Conservation (phyloP, 2,113 vertebrate genomes). For the Saccopteryx bilineata region DNA sequence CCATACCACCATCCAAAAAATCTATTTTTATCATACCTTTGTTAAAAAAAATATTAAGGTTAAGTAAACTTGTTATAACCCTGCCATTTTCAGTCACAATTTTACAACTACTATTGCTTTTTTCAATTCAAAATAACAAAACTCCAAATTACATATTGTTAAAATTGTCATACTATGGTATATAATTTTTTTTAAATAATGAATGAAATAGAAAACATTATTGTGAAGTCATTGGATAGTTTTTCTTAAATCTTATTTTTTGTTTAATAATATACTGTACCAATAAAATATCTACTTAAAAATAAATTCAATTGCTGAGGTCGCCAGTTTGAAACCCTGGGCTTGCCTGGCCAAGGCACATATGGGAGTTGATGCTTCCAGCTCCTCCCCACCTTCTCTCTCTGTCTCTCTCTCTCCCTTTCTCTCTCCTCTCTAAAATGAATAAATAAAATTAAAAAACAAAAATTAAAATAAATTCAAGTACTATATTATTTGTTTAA, state of each 20-base stretch:
- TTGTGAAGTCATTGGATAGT: neutral
- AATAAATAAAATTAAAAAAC: too few species aligned
- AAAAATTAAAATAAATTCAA: too few species aligned
- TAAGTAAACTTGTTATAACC: neutral
- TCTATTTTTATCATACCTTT: neutral
- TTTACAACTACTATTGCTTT: neutral
- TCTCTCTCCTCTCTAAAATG: too few species aligned
- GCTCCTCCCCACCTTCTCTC: too few species aligned
- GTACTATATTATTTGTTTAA: neutral
- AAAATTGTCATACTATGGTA: neutral
- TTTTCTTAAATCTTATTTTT: neutral
- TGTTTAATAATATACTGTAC: neutral
- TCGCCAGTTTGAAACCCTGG: too few species aligned
- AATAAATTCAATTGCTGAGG: too few species aligned
- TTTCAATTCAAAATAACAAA: neutral
- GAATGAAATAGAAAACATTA: neutral
- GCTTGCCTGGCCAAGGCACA: too few species aligned
- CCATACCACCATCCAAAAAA: neutral
- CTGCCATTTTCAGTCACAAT: neutral
- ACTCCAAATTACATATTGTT: neutral
- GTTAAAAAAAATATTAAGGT: neutral
- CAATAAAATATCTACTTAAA: too few species aligned
- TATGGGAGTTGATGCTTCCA: too few species aligned
- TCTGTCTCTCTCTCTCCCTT: too few species aligned
- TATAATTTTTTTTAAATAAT: neutral